phyloP scores from a whole-genome alignment of 1,140 invertebrate genomes.

The Bombus superbus region DNA sequence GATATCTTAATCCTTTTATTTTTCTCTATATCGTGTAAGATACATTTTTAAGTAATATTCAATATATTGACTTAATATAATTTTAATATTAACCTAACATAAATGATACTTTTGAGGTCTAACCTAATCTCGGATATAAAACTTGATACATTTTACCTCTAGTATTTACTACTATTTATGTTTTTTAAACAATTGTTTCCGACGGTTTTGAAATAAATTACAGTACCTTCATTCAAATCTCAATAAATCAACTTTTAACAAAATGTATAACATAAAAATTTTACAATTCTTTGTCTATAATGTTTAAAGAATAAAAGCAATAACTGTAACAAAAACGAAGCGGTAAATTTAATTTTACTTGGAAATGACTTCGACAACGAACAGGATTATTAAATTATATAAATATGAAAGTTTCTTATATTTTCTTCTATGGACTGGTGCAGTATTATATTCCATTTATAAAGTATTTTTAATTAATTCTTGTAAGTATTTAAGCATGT shows the following conservation, averaged over 20 bases:
- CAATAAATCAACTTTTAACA: background rate
- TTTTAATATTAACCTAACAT: background rate
- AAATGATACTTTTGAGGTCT: background rate
- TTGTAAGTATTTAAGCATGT: slow-evolving; percentile 70
- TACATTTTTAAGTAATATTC: background rate
- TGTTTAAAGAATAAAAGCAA: background rate
- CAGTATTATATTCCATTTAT: slow-evolving; percentile 77
- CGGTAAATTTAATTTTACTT: slow-evolving; percentile 60
- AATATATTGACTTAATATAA: background rate
- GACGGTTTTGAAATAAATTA: background rate
- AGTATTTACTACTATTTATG: background rate
- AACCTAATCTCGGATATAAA: background rate
- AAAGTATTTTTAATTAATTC: slow-evolving; percentile 68
- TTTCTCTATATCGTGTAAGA: background rate
- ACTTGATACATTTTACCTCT: background rate
- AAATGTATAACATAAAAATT: background rate
- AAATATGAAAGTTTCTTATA: slow-evolving; percentile 70
- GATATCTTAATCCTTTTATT: background rate
- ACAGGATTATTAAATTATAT: slow-evolving; percentile 35
- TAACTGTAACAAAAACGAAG: slow-evolving; percentile 30
- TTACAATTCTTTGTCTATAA: background rate
- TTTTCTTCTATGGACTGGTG: slow-evolving; percentile 70
- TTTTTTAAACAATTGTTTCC: no score
- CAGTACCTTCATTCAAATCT: background rate
- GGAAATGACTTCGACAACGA: slow-evolving; percentile 45